A percentile compares a stretch with the other conserved stretches of the same genome.
These are phyloP conservation scores for Anagyrus pseudococci DNA, from an alignment of 2,888 invertebrate species.

Conservation along the genomic window DNA sequence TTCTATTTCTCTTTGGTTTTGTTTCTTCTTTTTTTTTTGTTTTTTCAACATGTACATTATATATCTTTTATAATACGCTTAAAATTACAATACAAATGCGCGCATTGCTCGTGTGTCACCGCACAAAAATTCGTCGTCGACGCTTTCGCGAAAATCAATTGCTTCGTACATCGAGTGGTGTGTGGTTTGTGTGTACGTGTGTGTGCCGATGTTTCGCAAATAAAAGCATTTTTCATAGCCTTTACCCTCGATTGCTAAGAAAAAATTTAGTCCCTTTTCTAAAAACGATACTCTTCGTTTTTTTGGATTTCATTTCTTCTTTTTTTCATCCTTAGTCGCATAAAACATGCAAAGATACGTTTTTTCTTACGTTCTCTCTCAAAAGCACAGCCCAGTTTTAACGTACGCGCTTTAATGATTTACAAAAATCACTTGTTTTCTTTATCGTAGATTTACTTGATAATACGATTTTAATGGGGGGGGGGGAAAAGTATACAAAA, in stretches of 20 bases:
- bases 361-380: background rate
- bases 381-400: conserved; percentile 16
- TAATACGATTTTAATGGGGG: too few relatives aligned
- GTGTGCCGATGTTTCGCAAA: background rate
- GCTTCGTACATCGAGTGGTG: too few relatives aligned
- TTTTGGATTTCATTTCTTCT: background rate
- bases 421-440: conserved; percentile 22
- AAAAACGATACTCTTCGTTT: background rate
- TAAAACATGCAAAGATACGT: conserved; percentile 1
- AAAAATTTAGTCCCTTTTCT: too few relatives aligned
- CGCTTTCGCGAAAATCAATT: too few relatives aligned
- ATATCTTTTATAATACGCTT: too few relatives aligned
- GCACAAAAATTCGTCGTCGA: too few relatives aligned
- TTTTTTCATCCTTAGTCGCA: background rate
- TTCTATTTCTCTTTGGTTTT: conserved; percentile 2
- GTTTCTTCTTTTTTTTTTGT: conserved; percentile 4
- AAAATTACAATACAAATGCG: conserved; percentile 14
- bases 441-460: background rate
- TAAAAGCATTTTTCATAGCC: background rate
- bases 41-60: conserved; percentile 3
- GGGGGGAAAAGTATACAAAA: too few relatives aligned
- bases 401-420: background rate
- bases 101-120: too few relatives aligned
- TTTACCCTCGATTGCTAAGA: background rate
- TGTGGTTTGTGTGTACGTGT: too few relatives aligned